Percentiles rank a stretch among this genome's conserved stretches.
phyloP scores from a whole-genome alignment of 2,113 vertebrate genomes.

The Jacana jacana region DNA sequence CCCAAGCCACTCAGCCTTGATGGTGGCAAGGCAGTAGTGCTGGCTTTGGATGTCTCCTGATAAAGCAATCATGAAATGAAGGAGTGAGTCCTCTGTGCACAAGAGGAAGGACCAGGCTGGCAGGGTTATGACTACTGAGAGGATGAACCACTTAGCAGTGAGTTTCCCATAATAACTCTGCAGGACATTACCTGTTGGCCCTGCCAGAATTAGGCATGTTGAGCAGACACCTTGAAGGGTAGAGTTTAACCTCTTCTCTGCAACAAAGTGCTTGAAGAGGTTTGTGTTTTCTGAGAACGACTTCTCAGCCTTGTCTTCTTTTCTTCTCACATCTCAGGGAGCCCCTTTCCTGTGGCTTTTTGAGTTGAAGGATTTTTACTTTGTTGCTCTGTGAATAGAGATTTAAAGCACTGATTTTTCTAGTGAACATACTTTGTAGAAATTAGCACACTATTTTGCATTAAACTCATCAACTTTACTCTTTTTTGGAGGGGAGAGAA shows the following conservation, averaged over 20 bases:
- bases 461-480: background rate
- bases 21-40: rapidly evolving
- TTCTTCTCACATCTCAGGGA: background rate
- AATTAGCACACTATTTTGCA: background rate
- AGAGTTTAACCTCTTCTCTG: background rate
- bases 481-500: background rate
- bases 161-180: background rate
- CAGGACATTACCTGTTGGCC: background rate
- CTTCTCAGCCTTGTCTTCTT: background rate
- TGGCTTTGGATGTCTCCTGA: background rate
- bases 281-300: background rate
- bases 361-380: background rate
- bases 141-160: background rate
- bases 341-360: background rate
- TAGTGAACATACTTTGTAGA: background rate
- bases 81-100: background rate
- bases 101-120: background rate
- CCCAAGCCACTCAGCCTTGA: rapidly evolving
- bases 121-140: background rate
- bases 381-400: background rate
- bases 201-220: background rate
- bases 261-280: background rate
- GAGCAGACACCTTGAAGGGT: background rate
- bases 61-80: background rate
- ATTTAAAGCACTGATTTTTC: background rate